A percentile compares a stretch with the other conserved stretches of the same genome.
These are phyloP conservation scores for Coracopsis vasa DNA, from an alignment of 2,113 vertebrate genomes.

Conservation along the genomic window DNA sequence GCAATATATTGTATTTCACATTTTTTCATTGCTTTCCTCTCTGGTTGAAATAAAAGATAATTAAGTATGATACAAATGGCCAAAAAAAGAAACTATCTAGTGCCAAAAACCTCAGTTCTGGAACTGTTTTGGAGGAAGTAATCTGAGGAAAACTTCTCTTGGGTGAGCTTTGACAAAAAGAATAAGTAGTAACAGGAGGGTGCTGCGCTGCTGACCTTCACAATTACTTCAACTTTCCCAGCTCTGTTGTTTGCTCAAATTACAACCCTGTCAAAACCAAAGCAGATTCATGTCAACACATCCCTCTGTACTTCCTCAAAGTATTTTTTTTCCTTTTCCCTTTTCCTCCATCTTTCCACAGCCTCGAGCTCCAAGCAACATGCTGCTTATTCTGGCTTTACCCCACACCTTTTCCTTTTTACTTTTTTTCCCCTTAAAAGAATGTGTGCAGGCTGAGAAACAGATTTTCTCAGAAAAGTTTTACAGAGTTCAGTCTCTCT, in stretches of 20 bases:
- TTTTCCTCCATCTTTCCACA: not conserved
- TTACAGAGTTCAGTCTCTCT: not conserved
- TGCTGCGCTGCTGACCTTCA: not conserved
- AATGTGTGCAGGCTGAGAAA: not conserved
- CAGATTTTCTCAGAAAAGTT: not conserved
- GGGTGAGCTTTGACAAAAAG: not conserved
- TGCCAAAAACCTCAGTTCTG: not conserved
- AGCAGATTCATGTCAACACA: rapidly evolving
- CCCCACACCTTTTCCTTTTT: not conserved
- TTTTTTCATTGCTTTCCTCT: not conserved
- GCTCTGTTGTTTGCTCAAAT: not conserved
- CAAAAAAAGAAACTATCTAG: not conserved
- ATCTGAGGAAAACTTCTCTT: not conserved
- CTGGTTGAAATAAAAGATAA: not conserved
- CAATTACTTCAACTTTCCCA: not conserved
- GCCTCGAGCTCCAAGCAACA: not conserved
- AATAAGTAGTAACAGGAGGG: not conserved
- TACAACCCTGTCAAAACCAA: not conserved
- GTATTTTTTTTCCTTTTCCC: not conserved
- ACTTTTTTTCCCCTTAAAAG: not conserved
- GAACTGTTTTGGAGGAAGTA: not conserved
- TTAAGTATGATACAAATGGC: not conserved
- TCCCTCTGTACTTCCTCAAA: not conserved
- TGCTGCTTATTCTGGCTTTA: not conserved
- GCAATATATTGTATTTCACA: not conserved